A percentile compares a stretch with the other conserved stretches of the same genome.
Evolutionary conservation across 1,140 invertebrate species (phyloP).

Genomic region (Ridgeia piscesae): DNA sequence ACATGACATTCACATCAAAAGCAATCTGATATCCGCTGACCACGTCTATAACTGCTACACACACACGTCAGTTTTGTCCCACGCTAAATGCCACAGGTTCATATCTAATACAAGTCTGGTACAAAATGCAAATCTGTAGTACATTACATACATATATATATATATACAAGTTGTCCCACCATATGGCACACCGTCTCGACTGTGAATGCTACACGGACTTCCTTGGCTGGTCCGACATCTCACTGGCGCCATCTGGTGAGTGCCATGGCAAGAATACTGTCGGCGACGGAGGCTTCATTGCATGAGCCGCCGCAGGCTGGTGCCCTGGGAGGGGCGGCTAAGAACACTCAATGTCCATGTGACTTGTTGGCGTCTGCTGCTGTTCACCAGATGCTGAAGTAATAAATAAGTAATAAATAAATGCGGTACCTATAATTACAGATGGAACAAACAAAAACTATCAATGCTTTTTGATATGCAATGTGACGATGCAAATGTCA

Average conservation of each 20-base stretch:
- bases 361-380: neutral
- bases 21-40: neutral
- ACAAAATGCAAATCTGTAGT: neutral
- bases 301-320: neutral
- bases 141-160: too few relatives aligned
- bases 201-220: neutral
- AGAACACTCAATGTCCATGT: neutral
- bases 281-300: neutral
- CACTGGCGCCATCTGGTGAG: neutral
- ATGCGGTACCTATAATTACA: too few relatives aligned
- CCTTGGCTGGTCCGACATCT: neutral
- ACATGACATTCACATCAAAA: neutral
- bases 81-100: neutral
- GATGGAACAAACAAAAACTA: too few relatives aligned
- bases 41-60: neutral
- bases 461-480: too few relatives aligned
- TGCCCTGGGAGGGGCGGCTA: neutral
- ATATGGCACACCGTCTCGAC: neutral
- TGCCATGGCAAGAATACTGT: neutral
- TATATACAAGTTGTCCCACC: neutral
- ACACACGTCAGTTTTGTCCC: neutral
- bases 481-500: too few relatives aligned
- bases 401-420: neutral
- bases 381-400: neutral
- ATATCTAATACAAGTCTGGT: neutral